Evolutionary conservation across 64 coral and sea anemone genomes (phyloP).

Genomic region (Dendrophyllia cribrosa): DNA sequence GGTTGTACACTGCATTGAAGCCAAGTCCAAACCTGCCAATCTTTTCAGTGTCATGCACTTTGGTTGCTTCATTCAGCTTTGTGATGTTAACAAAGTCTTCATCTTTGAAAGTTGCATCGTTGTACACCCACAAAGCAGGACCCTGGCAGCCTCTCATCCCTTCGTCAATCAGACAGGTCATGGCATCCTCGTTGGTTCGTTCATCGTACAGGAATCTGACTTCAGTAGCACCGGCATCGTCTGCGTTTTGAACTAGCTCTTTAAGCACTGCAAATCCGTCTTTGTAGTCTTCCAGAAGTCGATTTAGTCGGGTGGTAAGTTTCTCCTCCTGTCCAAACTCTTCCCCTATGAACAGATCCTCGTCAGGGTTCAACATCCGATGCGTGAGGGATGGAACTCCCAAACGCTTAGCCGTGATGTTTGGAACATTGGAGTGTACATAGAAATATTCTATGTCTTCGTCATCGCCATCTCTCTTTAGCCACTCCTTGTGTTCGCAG

Average conservation of each 20-base stretch:
- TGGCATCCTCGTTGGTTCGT: constrained; percentile 71
- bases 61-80: constrained; percentile 76
- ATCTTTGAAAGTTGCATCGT: constrained; percentile 73
- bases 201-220: constrained; percentile 76
- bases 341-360: constrained; percentile 61
- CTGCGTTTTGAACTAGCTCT: constrained; percentile 92
- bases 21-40: constrained; percentile 89
- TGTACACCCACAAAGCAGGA: constrained; percentile 83
- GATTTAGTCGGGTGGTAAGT: constrained; percentile 56
- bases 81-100: constrained; percentile 83
- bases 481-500: constrained; percentile 69
- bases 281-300: constrained; percentile 84
- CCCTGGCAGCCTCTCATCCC: constrained; percentile 80
- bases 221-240: constrained; percentile 83
- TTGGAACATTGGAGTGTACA: constrained; percentile 73
- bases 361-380: constrained; percentile 77
- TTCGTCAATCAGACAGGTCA: constrained; percentile 59
- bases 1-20: constrained; percentile 85
- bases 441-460: constrained; percentile 52
- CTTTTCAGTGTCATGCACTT: constrained; percentile 70
- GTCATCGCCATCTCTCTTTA: constrained; percentile 38
- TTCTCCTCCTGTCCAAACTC: constrained; percentile 90
- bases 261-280: constrained; percentile 80
- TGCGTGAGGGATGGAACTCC: constrained; percentile 67
- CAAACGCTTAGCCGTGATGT: constrained; percentile 63